These are phyloP conservation scores for Antedon mediterranea DNA, from an alignment of 53 echinoderm and acorn worm genomes.

Conservation along the genomic window DNA sequence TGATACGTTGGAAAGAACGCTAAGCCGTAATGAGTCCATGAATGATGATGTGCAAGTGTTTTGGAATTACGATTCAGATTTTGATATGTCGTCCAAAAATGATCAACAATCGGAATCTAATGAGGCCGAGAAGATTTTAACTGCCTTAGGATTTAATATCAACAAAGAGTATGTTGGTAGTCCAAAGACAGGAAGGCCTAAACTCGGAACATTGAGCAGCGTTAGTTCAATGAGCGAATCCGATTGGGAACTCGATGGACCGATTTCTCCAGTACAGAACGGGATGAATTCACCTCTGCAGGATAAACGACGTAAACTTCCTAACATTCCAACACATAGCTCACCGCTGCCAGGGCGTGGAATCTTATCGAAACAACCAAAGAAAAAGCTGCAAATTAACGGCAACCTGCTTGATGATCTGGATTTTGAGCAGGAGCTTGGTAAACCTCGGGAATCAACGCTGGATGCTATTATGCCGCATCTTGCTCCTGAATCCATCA, in stretches of 20 bases:
- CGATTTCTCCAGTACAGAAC: neutral
- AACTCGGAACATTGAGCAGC: neutral
- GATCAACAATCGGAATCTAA: neutral
- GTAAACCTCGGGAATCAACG: neutral
- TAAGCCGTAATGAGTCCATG: constrained; percentile 39
- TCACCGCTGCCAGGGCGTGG: neutral
- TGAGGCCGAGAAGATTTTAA: neutral
- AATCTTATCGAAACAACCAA: neutral
- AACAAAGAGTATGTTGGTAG: neutral
- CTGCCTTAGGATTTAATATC: neutral
- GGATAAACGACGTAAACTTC: neutral
- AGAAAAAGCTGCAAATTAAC: neutral
- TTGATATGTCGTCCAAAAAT: constrained; percentile 23
- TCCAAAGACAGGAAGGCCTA: neutral
- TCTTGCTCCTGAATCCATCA: neutral
- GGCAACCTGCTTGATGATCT: neutral
- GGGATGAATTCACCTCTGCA: neutral
- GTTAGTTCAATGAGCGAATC: neutral
- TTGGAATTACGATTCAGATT: constrained; percentile 89
- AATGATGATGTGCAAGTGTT: constrained; percentile 76
- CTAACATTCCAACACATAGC: neutral
- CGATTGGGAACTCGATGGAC: neutral
- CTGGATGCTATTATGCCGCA: neutral
- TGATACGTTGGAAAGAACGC: constrained; percentile 2
- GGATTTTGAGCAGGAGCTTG: neutral